Percentiles rank a stretch among this genome's conserved stretches.
Evolutionary conservation across 2,113 vertebrate species (phyloP).

Genomic region (Candoia aspera): DNA sequence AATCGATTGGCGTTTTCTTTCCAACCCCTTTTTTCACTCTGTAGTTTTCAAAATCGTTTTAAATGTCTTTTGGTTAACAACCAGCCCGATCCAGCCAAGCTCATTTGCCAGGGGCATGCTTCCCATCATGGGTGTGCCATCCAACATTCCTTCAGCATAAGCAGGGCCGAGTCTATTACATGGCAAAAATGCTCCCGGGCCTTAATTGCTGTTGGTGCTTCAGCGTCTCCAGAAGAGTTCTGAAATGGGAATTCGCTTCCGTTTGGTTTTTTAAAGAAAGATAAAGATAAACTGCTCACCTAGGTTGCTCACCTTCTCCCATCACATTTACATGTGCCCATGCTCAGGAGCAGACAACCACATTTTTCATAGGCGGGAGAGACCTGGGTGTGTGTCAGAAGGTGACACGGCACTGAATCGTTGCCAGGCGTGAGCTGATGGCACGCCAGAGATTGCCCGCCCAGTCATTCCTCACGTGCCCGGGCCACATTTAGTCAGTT

Average conservation of each 20-base stretch:
- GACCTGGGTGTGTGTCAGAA: neutral
- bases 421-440: no score
- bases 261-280: neutral
- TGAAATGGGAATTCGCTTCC: neutral
- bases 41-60: neutral
- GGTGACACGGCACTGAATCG: neutral
- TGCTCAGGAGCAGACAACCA: neutral
- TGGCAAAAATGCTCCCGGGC: neutral
- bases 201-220: neutral
- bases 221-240: neutral
- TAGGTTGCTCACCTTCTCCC: neutral
- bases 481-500: neutral
- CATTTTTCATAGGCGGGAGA: neutral
- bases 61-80: neutral
- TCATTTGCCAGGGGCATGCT: neutral
- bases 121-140: slow-evolving; percentile 42
- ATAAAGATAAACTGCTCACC: neutral
- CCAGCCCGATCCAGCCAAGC: neutral
- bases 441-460: neutral
- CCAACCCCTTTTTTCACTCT: neutral
- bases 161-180: neutral
- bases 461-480: neutral
- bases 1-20: neutral
- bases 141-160: slow-evolving; percentile 42
- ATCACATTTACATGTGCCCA: neutral